Conservation (phyloP, 2,113 vertebrate species). For the Cinclus cinclus region DNA sequence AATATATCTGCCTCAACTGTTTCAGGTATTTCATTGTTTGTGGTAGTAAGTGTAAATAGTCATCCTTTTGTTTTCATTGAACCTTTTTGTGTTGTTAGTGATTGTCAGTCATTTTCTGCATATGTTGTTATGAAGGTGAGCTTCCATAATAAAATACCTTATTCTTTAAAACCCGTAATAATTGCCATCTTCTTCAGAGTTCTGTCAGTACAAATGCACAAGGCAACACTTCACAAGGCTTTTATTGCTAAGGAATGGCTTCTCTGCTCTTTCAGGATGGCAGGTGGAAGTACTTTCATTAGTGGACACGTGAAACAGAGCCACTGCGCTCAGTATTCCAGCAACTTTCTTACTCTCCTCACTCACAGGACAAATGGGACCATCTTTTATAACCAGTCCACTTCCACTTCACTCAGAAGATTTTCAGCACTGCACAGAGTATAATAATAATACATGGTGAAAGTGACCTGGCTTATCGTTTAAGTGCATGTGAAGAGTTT, state of each 20-base stretch:
- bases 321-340: neutral
- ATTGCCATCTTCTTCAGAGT: neutral
- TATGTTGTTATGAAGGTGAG: neutral
- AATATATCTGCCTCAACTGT: slow-evolving; percentile 39
- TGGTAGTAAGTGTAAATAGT: slow-evolving; percentile 12
- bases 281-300: neutral
- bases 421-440: neutral
- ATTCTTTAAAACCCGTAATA: neutral
- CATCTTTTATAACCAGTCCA: neutral
- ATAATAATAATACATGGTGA: neutral
- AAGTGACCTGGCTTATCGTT: neutral
- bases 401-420: neutral
- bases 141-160: slow-evolving; percentile 30
- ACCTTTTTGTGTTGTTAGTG: neutral
- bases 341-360: neutral
- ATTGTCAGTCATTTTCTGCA: neutral
- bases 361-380: neutral
- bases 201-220: neutral
- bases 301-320: neutral
- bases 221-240: neutral
- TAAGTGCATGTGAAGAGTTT: neutral
- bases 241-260: neutral
- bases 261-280: neutral
- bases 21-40: slow-evolving; percentile 24
- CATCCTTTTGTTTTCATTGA: neutral